phyloP scores from a whole-genome alignment of 2,888 invertebrate species.

The Epistrophe eligans region DNA sequence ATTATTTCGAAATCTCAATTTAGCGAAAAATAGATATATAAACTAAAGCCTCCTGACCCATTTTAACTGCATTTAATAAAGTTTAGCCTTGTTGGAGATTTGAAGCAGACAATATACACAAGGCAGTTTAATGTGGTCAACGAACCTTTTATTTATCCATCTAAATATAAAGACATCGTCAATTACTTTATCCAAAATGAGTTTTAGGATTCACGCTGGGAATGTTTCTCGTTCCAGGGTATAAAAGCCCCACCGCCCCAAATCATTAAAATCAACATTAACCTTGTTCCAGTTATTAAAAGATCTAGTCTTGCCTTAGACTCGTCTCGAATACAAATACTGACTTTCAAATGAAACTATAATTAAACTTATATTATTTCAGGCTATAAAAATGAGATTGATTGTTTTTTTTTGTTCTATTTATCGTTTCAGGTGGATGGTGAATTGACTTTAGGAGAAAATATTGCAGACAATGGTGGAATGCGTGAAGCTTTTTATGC shows the following conservation, averaged over 20 bases:
- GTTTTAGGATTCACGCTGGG: background rate
- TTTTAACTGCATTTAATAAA: background rate
- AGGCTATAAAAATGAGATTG: constrained; percentile 22
- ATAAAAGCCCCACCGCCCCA: background rate
- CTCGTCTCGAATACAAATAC: background rate
- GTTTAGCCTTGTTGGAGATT: background rate
- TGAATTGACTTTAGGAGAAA: constrained; percentile 90
- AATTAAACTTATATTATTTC: constrained; percentile 22
- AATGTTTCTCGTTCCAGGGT: background rate
- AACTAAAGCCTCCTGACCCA: background rate
- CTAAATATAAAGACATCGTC: background rate
- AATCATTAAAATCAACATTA: constrained; percentile 3
- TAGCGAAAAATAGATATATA: background rate
- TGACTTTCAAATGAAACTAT: background rate
- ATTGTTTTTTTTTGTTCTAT: background rate
- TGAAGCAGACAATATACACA: background rate
- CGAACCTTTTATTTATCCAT: constrained; percentile 1
- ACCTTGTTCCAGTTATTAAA: background rate
- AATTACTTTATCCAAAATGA: background rate
- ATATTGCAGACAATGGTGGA: constrained; percentile 94
- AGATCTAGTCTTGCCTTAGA: constrained; percentile 2
- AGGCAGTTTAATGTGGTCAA: background rate
- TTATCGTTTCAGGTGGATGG: constrained; percentile 88
- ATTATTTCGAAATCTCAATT: background rate
- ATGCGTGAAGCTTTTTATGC: constrained; percentile 90